Conservation (phyloP, 2,888 invertebrate species). For the Exephanes ischioxanthus region DNA sequence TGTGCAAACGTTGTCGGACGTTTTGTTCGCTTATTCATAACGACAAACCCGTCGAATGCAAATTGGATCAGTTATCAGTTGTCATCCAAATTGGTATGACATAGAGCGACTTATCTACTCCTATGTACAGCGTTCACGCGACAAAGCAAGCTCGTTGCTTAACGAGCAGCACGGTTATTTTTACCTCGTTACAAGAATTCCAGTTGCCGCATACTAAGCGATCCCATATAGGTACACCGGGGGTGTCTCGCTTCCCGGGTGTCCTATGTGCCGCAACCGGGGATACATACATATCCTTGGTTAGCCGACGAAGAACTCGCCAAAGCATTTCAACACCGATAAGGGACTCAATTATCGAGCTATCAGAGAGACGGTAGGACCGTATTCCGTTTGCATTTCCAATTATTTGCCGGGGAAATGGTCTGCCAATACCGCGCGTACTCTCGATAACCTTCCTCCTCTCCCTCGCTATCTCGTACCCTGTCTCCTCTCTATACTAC, state of each 20-base stretch:
- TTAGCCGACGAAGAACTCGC: slow-evolving; percentile 50
- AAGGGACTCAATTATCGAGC: slow-evolving; percentile 85
- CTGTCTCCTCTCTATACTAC: slow-evolving; percentile 30
- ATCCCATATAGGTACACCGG: not conserved
- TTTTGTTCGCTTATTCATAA: not conserved
- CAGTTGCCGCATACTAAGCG: slow-evolving; percentile 10
- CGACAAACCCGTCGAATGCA: not conserved
- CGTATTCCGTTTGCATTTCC: slow-evolving; percentile 84
- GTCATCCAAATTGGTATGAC: not conserved
- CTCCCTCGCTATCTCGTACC: slow-evolving; percentile 30
- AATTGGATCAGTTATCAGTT: not conserved
- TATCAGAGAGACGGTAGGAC: slow-evolving; percentile 80
- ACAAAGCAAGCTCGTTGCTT: not conserved
- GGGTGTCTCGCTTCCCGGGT: not conserved
- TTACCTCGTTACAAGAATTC: slow-evolving; percentile 28
- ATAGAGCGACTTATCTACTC: slow-evolving; percentile 1
- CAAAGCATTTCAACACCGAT: slow-evolving; percentile 82
- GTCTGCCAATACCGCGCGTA: slow-evolving; percentile 83
- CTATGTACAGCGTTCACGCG: not conserved
- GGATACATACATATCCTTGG: slow-evolving; percentile 39
- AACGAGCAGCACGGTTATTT: slow-evolving; percentile 20
- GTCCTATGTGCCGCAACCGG: slow-evolving; percentile 6
- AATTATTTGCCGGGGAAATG: slow-evolving; percentile 84
- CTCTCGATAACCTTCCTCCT: slow-evolving; percentile 76
- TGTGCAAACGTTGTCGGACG: not conserved